Base-by-base conservation (phyloP, 2,888 invertebrate genomes). In the Camptogramma bilineatum region DNA sequence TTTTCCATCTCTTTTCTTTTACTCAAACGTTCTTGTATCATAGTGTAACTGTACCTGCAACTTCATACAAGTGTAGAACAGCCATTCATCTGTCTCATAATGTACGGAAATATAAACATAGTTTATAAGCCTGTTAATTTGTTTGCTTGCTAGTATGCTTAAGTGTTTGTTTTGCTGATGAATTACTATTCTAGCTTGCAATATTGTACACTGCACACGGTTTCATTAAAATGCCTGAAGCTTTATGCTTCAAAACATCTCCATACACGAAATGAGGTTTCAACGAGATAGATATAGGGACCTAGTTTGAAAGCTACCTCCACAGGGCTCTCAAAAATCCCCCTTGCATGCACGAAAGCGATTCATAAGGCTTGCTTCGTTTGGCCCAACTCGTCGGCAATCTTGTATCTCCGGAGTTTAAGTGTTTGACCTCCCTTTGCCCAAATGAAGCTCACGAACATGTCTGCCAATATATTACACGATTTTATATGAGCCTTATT, bases 381-480 rank as follows among this genome's bases (percentile, higher is more conserved):
- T 88, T 88, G 87, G 86, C 77, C 83, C 84, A 84, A 88, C 87
- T 88, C 85, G 84, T 84, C 84, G 87, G 87, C 87, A 88, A 88
- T 89, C 88, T 89, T 87, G 88, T 89, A 89, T 88, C 88, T 88
- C 86, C 86, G 82, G 83, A 85, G 84, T 88, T 87, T 88, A 89
- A 89, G 88, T 89, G 89, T 89, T 88, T 89, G 87, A 86, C 87
- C 87, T 87, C 85, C 85, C 88, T 87, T 86, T 84, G 86, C 87
- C 88, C 86, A 88, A 89, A 89, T 88, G 88, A 88, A 88, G 84
- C 87, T 85, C 84, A 83, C 85, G 84, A 84, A 86, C 82, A 80
- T 79, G 78, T 78, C 81, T 82, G 78, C 86, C 78, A 83, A 78
- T 72, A 75, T 80, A 78, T 73, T 73, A 75, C 76, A 77, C 66